Conservation (phyloP, 2,888 invertebrate genomes). For the Ichneumoninae sp. region DNA sequence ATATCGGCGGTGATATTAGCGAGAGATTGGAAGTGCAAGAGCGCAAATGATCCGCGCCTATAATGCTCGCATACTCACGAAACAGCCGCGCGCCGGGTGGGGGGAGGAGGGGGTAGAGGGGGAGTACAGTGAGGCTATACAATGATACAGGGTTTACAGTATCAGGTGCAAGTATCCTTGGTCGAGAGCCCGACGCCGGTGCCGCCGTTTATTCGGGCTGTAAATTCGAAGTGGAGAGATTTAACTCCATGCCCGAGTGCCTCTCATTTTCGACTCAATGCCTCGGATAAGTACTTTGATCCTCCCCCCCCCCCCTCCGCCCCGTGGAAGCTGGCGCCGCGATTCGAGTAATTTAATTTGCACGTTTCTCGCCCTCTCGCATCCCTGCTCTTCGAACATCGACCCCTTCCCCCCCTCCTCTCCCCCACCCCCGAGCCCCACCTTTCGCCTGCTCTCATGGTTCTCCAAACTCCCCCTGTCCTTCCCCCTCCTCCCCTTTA, state of each 20-base stretch:
- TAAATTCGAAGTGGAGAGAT: conserved; percentile 62
- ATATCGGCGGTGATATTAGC: conserved; percentile 1
- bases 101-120: not conserved
- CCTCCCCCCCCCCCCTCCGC: conserved; percentile 14
- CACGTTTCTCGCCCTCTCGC: conserved; percentile 50
- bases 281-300: conserved; percentile 66
- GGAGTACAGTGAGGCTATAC: not conserved
- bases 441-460: conserved; percentile 33
- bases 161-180: conserved; percentile 32
- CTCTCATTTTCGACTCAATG: conserved; percentile 64
- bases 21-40: not conserved
- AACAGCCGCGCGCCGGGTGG: not conserved
- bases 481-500: not conserved
- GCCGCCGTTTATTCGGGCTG: conserved; percentile 58
- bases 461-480: not conserved
- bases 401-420: conserved; percentile 5
- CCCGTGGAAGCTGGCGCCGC: not conserved
- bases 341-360: conserved; percentile 65
- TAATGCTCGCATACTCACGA: not conserved
- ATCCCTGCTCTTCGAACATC: conserved; percentile 27
- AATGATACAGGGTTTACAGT: conserved; percentile 6
- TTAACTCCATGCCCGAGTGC: conserved; percentile 63
- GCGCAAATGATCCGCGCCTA: not conserved
- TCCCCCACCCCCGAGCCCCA: not conserved
- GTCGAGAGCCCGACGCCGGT: conserved; percentile 21